phyloP scores from a whole-genome alignment of 2,797 vertebrate genomes.

The Pseudopleuronectes americanus region DNA sequence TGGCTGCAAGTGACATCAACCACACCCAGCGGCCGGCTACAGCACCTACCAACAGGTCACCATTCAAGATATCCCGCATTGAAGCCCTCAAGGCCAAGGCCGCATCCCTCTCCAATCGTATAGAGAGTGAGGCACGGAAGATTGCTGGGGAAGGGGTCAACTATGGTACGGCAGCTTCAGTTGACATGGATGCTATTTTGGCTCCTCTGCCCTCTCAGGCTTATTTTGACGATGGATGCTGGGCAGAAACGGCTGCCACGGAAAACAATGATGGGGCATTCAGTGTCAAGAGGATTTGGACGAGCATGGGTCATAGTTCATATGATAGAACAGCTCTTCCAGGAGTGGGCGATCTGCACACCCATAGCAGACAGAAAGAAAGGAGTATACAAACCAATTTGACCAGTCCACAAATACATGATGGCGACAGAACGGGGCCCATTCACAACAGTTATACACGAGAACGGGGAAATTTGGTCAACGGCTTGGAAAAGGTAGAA shows the following conservation, averaged over 20 bases:
- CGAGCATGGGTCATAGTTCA: conserved; percentile 81
- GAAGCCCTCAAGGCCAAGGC: conserved; percentile 96
- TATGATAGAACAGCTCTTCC: conserved; percentile 85
- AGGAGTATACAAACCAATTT: conserved; percentile 61
- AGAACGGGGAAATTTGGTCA: conserved; percentile 36
- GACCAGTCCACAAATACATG: conserved; percentile 39
- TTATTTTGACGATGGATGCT: conserved; percentile 65
- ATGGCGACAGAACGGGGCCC: conserved; percentile 24
- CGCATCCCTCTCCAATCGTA: conserved; percentile 91
- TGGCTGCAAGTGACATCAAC: conserved; percentile 55
- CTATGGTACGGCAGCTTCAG: conserved; percentile 79
- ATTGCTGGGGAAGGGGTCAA: conserved; percentile 87
- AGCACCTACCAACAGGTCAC: conserved; percentile 74
- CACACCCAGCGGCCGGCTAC: conserved; percentile 34
- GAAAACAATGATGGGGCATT: conserved; percentile 73
- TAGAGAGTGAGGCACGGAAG: conserved; percentile 93
- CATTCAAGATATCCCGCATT: conserved; percentile 88
- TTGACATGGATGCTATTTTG: conserved; percentile 71
- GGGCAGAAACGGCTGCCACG: conserved; percentile 74
- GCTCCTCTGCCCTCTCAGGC: conserved; percentile 56
- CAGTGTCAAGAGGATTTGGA: conserved; percentile 86
- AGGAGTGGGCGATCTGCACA: conserved; percentile 85
- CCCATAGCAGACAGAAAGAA: conserved; percentile 79
- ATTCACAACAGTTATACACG: conserved; percentile 35
- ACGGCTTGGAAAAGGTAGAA: conserved; percentile 45